These are phyloP conservation scores for Matsumyia berberina DNA, from an alignment of 2,888 invertebrate species.

Conservation along the genomic window DNA sequence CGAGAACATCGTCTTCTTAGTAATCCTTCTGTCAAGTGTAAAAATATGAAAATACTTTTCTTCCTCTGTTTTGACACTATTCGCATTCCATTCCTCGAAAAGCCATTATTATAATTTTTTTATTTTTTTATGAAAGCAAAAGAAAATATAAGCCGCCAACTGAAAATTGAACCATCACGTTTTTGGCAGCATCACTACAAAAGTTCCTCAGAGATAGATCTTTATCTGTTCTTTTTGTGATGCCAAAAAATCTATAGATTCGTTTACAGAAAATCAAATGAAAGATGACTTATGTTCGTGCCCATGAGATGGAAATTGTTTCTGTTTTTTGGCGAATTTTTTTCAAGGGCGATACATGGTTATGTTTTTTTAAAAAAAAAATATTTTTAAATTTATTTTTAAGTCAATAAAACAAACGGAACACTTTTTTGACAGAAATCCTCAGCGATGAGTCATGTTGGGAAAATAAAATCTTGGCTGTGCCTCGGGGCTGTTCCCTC, in stretches of 20 bases:
- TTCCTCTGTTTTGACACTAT: constrained; percentile 52
- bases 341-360: constrained; percentile 11
- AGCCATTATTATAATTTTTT: constrained; percentile 15
- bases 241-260: constrained; percentile 53
- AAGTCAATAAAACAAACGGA: neutral
- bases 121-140: constrained; percentile 7
- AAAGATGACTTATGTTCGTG: constrained; percentile 58
- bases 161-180: constrained; percentile 32
- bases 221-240: constrained; percentile 26
- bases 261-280: constrained; percentile 37
- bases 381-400: constrained; percentile 5
- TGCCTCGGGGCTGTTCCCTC: neutral
- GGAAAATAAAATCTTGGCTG: constrained; percentile 11
- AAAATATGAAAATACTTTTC: constrained; percentile 16
- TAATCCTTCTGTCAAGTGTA: constrained; percentile 52
- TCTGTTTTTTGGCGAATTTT: constrained; percentile 17
- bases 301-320: constrained; percentile 11
- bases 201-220: constrained; percentile 8
- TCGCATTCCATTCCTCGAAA: constrained; percentile 38
- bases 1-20: constrained; percentile 47
- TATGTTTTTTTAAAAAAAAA: too few relatives aligned
- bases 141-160: constrained; percentile 27
- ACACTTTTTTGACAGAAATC: constrained; percentile 4
- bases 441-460: constrained; percentile 4
- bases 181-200: constrained; percentile 57